Evolutionary conservation across 2,797 vertebrate species (phyloP).

Genomic region (Lemur catta): DNA sequence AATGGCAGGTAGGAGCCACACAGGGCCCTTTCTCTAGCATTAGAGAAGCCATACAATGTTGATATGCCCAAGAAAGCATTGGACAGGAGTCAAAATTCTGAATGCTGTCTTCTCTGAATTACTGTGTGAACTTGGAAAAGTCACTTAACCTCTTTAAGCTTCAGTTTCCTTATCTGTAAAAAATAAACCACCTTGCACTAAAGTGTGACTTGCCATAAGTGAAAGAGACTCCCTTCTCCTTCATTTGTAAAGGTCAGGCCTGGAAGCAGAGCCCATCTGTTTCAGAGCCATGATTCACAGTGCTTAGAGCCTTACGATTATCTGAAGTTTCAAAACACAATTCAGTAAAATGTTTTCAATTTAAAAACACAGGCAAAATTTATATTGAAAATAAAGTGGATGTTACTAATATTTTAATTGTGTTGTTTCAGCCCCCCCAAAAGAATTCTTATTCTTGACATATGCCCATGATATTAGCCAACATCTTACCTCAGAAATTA

Average conservation of each 20-base stretch:
- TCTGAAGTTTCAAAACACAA: slow-evolving; percentile 32
- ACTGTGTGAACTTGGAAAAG: slow-evolving; percentile 51
- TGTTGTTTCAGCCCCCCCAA: background rate
- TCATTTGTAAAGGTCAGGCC: background rate
- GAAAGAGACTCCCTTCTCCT: background rate
- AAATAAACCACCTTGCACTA: background rate
- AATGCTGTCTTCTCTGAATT: slow-evolving; percentile 37
- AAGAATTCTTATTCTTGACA: background rate
- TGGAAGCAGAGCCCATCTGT: background rate
- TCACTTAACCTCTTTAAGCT: slow-evolving; percentile 54
- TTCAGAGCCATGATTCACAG: background rate
- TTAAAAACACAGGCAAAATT: background rate
- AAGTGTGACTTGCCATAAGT: slow-evolving; percentile 17
- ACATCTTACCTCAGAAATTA: slow-evolving; percentile 19
- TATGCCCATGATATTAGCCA: background rate
- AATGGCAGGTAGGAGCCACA: slow-evolving; percentile 43
- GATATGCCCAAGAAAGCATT: background rate
- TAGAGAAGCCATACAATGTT: background rate
- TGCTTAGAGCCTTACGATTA: background rate
- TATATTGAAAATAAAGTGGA: background rate
- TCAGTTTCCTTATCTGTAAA: slow-evolving; percentile 49
- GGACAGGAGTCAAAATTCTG: slow-evolving; percentile 43
- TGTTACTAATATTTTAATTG: slow-evolving; percentile 23
- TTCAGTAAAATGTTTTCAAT: background rate
- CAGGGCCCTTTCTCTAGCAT: slow-evolving; percentile 49